phyloP scores from a whole-genome alignment of 2,113 vertebrate genomes.

The Cricetomys ansorgei region DNA sequence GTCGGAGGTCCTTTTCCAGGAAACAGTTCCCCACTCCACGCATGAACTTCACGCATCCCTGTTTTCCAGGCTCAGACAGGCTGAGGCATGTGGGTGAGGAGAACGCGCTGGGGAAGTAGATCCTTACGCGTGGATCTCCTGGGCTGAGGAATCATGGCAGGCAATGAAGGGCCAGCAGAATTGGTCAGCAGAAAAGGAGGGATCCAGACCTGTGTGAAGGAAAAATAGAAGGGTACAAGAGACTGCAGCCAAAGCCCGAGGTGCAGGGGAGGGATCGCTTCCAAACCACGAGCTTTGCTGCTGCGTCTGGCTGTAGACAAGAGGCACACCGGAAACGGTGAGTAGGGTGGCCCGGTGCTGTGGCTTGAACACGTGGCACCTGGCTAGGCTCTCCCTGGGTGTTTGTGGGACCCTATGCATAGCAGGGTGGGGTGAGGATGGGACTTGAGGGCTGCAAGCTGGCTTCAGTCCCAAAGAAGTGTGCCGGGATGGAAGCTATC shows the following conservation, averaged over 20 bases:
- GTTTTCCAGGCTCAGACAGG: neutral
- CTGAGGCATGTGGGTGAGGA: neutral
- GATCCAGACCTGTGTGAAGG: neutral
- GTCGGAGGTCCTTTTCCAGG: neutral
- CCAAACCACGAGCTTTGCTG: neutral
- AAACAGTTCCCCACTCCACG: neutral
- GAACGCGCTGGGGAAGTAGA: accelerated
- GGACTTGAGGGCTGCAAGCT: neutral
- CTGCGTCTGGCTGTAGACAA: neutral
- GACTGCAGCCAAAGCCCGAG: neutral
- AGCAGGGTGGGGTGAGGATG: neutral
- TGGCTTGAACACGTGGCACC: neutral
- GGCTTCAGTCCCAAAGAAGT: neutral
- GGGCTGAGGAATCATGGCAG: neutral
- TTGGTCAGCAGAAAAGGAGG: no score
- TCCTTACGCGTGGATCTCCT: neutral
- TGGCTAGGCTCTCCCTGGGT: neutral
- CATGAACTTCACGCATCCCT: neutral
- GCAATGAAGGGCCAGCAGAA: no score
- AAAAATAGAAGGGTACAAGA: no score
- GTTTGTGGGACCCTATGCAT: neutral
- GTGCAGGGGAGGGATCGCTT: neutral
- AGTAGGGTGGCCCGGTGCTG: neutral
- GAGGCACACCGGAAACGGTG: neutral
- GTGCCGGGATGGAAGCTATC: neutral